A percentile compares a stretch with the other conserved stretches of the same genome.
Evolutionary conservation across 2,113 vertebrate species (phyloP).

Genomic region (Furnarius figulus): DNA sequence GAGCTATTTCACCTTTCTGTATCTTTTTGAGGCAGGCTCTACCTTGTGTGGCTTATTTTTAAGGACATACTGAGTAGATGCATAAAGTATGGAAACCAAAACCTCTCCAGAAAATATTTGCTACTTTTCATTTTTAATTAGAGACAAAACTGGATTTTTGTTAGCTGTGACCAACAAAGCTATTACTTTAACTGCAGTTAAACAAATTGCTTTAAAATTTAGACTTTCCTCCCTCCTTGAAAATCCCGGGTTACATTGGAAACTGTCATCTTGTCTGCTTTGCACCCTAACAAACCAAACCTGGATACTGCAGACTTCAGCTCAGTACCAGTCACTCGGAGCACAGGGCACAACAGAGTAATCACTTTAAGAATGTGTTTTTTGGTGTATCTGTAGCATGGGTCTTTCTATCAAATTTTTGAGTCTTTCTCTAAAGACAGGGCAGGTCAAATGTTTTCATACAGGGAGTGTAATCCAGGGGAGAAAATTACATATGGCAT

Average conservation of each 20-base stretch:
- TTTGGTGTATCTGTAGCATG: too few relatives aligned
- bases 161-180: background rate
- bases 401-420: background rate
- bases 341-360: background rate
- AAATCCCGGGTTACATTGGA: background rate
- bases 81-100: background rate
- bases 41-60: background rate
- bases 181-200: background rate
- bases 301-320: background rate
- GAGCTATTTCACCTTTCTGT: background rate
- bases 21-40: background rate
- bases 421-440: background rate
- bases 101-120: background rate
- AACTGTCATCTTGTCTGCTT: background rate
- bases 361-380: background rate
- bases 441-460: background rate
- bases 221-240: accelerated
- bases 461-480: background rate
- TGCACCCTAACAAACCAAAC: background rate
- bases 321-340: background rate
- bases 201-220: background rate
- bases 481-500: background rate
- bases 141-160: background rate
- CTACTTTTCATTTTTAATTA: background rate
- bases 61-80: background rate